Conservation (phyloP, 2,113 vertebrate species). For the Pollimyrus isidori region DNA sequence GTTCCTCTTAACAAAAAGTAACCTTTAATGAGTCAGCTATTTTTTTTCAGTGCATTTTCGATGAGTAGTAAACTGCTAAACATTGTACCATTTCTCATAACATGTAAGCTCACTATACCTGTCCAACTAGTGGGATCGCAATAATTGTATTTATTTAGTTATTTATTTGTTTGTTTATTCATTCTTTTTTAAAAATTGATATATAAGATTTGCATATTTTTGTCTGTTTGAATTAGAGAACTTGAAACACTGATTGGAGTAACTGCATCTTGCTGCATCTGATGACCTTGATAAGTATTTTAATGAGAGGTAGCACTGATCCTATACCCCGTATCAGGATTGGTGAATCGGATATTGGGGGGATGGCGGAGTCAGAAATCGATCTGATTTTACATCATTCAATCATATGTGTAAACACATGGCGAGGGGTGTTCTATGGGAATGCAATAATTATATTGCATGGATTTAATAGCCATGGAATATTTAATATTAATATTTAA, state of each 20-base stretch:
- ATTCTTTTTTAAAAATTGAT: not conserved
- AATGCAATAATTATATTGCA: not conserved
- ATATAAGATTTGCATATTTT: not conserved
- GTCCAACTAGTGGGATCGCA: not conserved
- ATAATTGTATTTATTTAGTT: not conserved
- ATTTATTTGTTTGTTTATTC: too few species aligned
- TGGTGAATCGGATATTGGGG: not conserved
- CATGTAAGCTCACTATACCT: not conserved
- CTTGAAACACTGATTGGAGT: not conserved
- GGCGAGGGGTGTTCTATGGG: not conserved
- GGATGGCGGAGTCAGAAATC: not conserved
- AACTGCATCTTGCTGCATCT: not conserved
- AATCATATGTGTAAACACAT: not conserved
- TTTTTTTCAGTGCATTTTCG: not conserved
- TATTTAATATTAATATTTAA: too few species aligned
- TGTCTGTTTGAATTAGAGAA: not conserved
- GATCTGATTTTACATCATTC: not conserved
- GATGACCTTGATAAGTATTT: not conserved
- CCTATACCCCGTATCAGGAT: not conserved
- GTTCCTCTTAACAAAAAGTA: not conserved
- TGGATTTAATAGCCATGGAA: not conserved
- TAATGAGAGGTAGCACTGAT: not conserved
- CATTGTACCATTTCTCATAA: not conserved
- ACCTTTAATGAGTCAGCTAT: not conserved
- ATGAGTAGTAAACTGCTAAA: not conserved